Percentiles rank a stretch among this genome's conserved stretches.
phyloP scores from a whole-genome alignment of 2,797 vertebrate species.

The Acanthiza pusilla region DNA sequence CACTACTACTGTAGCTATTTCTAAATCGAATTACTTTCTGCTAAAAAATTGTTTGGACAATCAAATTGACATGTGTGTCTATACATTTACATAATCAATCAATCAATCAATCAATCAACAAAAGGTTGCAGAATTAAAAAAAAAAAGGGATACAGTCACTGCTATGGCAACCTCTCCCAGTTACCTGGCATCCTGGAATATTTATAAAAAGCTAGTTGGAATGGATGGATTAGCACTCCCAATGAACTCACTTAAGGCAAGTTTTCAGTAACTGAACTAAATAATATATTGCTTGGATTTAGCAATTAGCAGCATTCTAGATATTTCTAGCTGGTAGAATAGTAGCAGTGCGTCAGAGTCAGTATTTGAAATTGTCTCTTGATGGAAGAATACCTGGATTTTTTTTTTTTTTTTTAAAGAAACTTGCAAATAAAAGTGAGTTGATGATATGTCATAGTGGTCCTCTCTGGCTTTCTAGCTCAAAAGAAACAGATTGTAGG shows the following conservation, averaged over 20 bases:
- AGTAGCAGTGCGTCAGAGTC: neutral
- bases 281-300: neutral
- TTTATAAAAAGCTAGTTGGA: neutral
- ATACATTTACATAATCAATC: neutral
- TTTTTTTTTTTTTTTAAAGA: neutral
- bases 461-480: neutral
- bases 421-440: neutral
- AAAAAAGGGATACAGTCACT: neutral
- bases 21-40: neutral
- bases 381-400: fast-evolving
- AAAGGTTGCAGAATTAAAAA: neutral
- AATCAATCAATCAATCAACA: neutral
- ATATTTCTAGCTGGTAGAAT: neutral
- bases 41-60: neutral
- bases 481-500: neutral
- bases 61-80: neutral
- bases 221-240: neutral
- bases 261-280: neutral
- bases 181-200: neutral
- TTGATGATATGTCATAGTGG: neutral
- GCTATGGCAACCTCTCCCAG: neutral
- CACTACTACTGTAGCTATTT: neutral
- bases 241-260: neutral
- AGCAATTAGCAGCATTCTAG: neutral
- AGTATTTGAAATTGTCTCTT: neutral